Percentiles rank a stretch among this genome's conserved stretches.
These are phyloP conservation scores for Stigmatopora argus DNA, from an alignment of 2,113 vertebrate species.

Conservation along the genomic window DNA sequence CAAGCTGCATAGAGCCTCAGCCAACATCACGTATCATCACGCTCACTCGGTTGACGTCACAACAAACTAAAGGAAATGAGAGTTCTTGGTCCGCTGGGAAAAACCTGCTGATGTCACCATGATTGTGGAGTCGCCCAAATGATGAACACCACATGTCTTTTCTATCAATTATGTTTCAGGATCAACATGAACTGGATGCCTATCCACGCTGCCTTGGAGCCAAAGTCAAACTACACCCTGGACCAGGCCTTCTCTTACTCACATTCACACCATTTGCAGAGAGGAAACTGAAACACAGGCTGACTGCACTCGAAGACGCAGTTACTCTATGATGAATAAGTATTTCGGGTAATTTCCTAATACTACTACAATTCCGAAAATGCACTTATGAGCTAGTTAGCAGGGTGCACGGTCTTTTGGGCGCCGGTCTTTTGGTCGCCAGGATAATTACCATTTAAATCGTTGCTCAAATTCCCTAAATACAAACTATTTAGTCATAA, in stretches of 20 bases:
- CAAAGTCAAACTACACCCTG: not conserved
- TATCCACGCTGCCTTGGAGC: not conserved
- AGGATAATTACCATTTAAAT: too few species aligned
- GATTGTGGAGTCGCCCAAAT: conserved; percentile 15
- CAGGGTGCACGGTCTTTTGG: too few species aligned
- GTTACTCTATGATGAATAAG: not conserved
- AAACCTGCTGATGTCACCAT: conserved; percentile 38
- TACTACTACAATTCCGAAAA: too few species aligned
- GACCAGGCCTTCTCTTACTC: not conserved
- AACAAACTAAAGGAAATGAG: conserved; percentile 21
- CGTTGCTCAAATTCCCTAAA: too few species aligned
- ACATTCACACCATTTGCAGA: not conserved
- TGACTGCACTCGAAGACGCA: not conserved
- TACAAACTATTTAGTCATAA: too few species aligned
- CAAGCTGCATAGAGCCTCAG: conserved; percentile 44
- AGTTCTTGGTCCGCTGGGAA: conserved; percentile 36
- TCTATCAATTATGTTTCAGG: not conserved
- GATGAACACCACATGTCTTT: conserved; percentile 12
- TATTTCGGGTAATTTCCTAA: too few species aligned
- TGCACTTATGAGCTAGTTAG: too few species aligned
- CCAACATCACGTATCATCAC: conserved; percentile 34
- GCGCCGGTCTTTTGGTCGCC: too few species aligned
- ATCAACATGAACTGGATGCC: not conserved
- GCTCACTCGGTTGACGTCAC: conserved; percentile 55
- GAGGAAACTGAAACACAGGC: not conserved